These are phyloP conservation scores for Drosophila infuscata DNA, from an alignment of 2,888 invertebrate species.

Conservation along the genomic window DNA sequence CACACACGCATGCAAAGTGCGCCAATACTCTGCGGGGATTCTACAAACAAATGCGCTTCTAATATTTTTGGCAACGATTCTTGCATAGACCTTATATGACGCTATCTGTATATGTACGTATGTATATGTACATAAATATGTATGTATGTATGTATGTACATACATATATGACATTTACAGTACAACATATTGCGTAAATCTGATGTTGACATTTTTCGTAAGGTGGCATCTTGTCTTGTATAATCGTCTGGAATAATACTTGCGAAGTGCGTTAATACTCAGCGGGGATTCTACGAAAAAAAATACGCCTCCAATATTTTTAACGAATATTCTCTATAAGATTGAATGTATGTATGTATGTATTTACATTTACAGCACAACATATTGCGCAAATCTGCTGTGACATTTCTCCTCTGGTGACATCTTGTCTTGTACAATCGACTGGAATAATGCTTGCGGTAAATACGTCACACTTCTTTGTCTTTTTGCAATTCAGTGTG, in stretches of 20 bases:
- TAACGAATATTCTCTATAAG: background rate
- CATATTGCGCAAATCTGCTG: background rate
- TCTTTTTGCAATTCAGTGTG: background rate
- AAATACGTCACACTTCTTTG: background rate
- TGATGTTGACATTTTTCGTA: too few species aligned
- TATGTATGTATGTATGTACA: background rate
- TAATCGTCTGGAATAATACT: too few species aligned
- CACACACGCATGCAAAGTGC: background rate
- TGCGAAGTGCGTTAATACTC: background rate
- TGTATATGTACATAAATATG: background rate
- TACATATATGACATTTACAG: too few species aligned
- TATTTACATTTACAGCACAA: background rate
- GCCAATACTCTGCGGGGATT: slow-evolving; percentile 2
- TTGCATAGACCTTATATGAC: background rate
- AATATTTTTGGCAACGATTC: background rate
- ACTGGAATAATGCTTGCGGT: background rate
- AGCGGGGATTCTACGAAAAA: background rate
- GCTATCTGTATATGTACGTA: too few species aligned
- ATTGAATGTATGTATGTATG: background rate
- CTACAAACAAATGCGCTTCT: background rate
- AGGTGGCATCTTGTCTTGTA: too few species aligned
- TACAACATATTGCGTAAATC: too few species aligned
- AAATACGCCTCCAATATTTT: background rate
- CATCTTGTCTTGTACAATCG: background rate
- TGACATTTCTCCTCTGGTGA: background rate